Conservation (phyloP, 1,140 invertebrate genomes). For the Pachypeltis micranthus region DNA sequence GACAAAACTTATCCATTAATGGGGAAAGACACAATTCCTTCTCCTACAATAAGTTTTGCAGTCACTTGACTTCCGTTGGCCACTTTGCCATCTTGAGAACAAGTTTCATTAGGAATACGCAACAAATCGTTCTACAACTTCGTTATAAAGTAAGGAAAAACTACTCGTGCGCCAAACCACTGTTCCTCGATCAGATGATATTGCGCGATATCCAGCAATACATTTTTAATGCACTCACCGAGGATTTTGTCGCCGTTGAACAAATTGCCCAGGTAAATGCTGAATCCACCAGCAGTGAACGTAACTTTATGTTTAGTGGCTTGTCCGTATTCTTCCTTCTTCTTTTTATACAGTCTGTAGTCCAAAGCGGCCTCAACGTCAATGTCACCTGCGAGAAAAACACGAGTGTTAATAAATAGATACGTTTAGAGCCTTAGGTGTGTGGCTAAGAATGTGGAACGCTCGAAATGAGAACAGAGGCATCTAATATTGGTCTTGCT, state of each 20-base stretch:
- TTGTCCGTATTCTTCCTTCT: conserved; percentile 11
- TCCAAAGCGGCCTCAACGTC: conserved; percentile 13
- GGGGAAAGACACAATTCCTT: no score
- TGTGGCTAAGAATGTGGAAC: neutral
- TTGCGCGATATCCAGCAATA: no score
- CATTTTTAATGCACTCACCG: conserved; percentile 18
- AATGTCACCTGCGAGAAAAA: conserved; percentile 6
- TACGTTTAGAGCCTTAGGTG: neutral
- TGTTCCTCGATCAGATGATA: no score
- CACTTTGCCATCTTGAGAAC: no score
- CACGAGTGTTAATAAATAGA: neutral
- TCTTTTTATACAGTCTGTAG: conserved; percentile 12
- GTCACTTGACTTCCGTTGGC: no score
- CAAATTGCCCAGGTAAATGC: conserved; percentile 22
- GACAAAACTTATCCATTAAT: no score
- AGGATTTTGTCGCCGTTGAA: conserved; percentile 28
- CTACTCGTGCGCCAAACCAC: no score
- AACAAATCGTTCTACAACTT: no score
- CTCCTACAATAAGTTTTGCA: no score
- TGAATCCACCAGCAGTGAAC: neutral
- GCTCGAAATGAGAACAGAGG: no score
- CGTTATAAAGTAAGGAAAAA: no score
- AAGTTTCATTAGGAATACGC: no score
- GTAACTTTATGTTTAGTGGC: conserved; percentile 10
- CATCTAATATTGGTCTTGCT: neutral